Percentiles rank a stretch among this genome's conserved stretches.
phyloP scores from a whole-genome alignment of 2,113 vertebrate species.

The Tringa solitaria region DNA sequence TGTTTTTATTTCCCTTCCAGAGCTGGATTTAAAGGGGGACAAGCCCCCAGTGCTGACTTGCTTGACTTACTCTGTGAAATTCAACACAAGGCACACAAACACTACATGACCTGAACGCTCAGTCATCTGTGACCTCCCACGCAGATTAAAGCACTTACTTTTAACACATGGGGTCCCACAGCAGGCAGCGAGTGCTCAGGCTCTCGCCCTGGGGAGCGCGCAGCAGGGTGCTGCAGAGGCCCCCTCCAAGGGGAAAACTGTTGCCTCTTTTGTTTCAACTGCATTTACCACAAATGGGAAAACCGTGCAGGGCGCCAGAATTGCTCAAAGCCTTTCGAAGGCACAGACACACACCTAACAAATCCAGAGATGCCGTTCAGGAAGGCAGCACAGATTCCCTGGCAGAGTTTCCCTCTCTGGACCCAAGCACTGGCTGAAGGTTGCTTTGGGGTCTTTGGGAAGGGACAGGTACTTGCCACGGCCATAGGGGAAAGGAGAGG shows the following conservation, averaged over 20 bases:
- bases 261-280: not conserved
- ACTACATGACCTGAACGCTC: not conserved
- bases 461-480: not conserved
- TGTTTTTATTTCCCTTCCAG: not conserved
- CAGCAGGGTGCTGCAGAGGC: rapidly evolving
- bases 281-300: not conserved
- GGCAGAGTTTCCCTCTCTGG: not conserved
- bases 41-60: not conserved
- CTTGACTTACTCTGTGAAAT: not conserved
- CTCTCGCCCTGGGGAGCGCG: not conserved
- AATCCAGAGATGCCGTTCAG: not conserved
- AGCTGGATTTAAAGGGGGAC: not conserved
- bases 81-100: not conserved
- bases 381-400: not conserved
- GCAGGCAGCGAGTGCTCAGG: not conserved
- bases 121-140: not conserved
- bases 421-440: not conserved
- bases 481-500: not conserved
- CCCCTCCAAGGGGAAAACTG: not conserved
- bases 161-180: not conserved
- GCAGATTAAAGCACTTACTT: not conserved
- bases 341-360: not conserved
- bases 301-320: not conserved
- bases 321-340: not conserved
- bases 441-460: not conserved